Evolutionary conservation across 2,113 vertebrate genomes (phyloP).

Genomic region (Macquaria australasica): DNA sequence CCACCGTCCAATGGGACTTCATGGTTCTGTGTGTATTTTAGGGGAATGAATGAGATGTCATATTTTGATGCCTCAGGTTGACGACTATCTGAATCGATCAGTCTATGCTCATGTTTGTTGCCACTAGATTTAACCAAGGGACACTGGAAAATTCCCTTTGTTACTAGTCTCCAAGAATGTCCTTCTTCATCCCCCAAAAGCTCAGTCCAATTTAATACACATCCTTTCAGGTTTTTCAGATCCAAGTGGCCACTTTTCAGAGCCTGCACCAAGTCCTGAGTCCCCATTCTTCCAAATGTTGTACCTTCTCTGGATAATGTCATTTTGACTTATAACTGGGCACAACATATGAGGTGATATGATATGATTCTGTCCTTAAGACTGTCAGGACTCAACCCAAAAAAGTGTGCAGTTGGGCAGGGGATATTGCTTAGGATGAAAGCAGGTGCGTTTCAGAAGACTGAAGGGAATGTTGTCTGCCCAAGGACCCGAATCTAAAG

Average conservation of each 20-base stretch:
- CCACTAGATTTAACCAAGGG: not conserved
- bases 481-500: conserved; percentile 9
- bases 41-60: not conserved
- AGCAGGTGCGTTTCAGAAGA: conserved; percentile 1
- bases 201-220: not conserved
- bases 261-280: not conserved
- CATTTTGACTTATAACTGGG: not conserved
- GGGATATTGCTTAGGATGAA: not conserved
- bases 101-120: not conserved
- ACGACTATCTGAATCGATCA: not conserved
- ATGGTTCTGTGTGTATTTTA: not conserved
- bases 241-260: not conserved
- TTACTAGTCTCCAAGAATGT: not conserved
- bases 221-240: not conserved
- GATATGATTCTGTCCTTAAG: not conserved
- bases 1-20: not conserved
- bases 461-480: not conserved
- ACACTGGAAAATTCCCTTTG: not conserved
- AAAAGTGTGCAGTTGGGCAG: not conserved
- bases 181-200: not conserved
- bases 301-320: not conserved
- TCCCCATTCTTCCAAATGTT: not conserved
- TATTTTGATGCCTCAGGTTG: not conserved
- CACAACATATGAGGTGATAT: not conserved
- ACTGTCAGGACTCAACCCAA: not conserved